A percentile compares a stretch with the other conserved stretches of the same genome.
Conservation (phyloP, 1,140 invertebrate genomes). For the Choristoneura fumiferana region DNA sequence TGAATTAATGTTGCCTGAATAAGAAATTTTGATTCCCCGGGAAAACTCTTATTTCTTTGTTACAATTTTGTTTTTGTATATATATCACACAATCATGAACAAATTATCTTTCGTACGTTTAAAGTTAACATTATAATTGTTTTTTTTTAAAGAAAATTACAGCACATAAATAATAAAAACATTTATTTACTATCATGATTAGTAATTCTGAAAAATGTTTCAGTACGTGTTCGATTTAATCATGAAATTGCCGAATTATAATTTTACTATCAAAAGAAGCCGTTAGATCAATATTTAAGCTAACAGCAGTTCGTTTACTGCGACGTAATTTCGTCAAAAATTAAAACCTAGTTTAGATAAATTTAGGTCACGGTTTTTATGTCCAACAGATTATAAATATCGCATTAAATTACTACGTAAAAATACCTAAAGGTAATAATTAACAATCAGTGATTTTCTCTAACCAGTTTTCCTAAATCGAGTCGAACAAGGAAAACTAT, state of each 20-base stretch:
- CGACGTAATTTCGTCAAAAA: no score
- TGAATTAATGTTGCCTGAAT: conserved; percentile 2
- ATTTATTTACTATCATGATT: no score
- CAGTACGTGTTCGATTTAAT: no score
- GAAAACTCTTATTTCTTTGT: not conserved
- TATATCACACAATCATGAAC: not conserved
- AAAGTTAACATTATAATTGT: not conserved
- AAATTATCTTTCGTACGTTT: not conserved
- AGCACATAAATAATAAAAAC: no score
- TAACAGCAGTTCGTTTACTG: no score
- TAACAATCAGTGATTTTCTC: not conserved
- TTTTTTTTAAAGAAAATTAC: no score
- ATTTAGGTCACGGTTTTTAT: no score
- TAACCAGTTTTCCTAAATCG: not conserved
- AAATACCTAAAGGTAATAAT: not conserved
- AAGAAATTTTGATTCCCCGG: not conserved
- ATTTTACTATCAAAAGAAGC: no score
- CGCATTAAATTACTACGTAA: not conserved
- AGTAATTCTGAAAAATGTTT: no score
- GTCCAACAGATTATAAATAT: not conserved
- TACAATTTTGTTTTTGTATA: not conserved
- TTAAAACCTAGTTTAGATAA: no score
- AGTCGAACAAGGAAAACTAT: not conserved
- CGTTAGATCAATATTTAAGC: no score
- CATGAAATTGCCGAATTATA: no score